Conservation (phyloP, 30 jellyfish, hydroid and myxozoan species). For the Sanderia malayensis region DNA sequence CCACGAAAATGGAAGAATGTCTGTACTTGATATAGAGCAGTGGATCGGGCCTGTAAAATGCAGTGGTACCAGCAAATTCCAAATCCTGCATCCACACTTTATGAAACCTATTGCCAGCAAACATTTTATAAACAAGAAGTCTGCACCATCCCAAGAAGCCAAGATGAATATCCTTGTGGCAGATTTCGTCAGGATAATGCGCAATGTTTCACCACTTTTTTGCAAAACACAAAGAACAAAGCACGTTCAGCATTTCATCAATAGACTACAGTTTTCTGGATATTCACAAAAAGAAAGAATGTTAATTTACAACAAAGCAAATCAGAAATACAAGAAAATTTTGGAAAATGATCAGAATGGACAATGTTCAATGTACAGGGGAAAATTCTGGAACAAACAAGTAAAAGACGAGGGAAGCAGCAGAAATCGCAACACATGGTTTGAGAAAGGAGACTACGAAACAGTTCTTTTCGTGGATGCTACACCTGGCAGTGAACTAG, state of each 20-base stretch:
- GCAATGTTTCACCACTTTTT: neutral
- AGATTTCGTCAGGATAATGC: neutral
- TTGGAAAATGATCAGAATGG: neutral
- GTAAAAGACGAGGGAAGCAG: neutral
- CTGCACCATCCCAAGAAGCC: neutral
- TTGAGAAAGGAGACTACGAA: neutral
- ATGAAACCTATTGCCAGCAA: neutral
- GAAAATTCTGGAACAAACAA: neutral
- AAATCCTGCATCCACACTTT: neutral
- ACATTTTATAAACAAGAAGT: neutral
- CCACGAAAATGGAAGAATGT: slow-evolving; percentile 11
- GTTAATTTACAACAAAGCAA: neutral
- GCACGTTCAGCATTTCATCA: neutral
- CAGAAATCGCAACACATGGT: neutral
- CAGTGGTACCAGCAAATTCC: neutral
- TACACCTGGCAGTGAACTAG: neutral
- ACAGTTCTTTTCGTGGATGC: neutral
- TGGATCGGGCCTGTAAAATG: slow-evolving; percentile 6
- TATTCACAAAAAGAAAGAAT: neutral
- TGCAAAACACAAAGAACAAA: neutral
- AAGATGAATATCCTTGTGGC: neutral
- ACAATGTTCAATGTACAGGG: neutral
- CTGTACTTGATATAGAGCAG: slow-evolving; percentile 4
- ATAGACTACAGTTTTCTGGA: neutral
- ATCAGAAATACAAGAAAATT: neutral